These are phyloP conservation scores for Apodemia duryi DNA, from an alignment of 2,888 invertebrate species.

Conservation along the genomic window DNA sequence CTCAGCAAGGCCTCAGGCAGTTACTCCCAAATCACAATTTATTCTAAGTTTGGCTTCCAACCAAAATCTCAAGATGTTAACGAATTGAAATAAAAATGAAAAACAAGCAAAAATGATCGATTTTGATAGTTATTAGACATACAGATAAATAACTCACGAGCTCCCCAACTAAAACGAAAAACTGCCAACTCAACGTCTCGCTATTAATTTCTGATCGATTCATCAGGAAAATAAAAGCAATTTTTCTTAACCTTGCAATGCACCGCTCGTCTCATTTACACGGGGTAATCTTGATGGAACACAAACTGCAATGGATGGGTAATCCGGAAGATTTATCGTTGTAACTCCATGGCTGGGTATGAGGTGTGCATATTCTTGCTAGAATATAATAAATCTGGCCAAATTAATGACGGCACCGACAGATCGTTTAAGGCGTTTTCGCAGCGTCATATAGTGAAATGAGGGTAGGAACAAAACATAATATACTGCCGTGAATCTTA, in stretches of 20 bases:
- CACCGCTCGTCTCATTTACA: slow-evolving; percentile 7
- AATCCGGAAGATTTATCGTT: slow-evolving; percentile 34
- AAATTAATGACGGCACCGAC: slow-evolving; percentile 71
- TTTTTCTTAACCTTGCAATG: slow-evolving; percentile 10
- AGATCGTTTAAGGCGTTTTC: slow-evolving; percentile 67
- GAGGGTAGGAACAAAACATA: slow-evolving; percentile 40
- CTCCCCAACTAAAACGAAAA: slow-evolving; percentile 37
- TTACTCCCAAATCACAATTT: no score
- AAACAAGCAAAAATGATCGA: background rate
- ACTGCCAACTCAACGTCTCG: slow-evolving; percentile 59
- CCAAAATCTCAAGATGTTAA: no score
- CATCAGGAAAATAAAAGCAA: slow-evolving; percentile 29
- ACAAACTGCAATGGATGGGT: slow-evolving; percentile 41
- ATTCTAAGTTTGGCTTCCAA: no score
- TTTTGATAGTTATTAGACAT: background rate
- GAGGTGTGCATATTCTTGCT: slow-evolving; percentile 45
- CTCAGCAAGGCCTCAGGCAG: no score
- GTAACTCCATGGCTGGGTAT: slow-evolving; percentile 29
- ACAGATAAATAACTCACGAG: background rate
- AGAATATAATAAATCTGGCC: slow-evolving; percentile 68
- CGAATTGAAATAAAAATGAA: background rate
- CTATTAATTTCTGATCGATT: slow-evolving; percentile 57
- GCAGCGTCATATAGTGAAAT: slow-evolving; percentile 65
- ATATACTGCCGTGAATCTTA: slow-evolving; percentile 35
- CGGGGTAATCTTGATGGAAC: slow-evolving; percentile 24